Evolutionary conservation across 1,140 invertebrate genomes (phyloP), one percentile per base, ranked within the genome.

Genomic region (Conus betulinus): DNA sequence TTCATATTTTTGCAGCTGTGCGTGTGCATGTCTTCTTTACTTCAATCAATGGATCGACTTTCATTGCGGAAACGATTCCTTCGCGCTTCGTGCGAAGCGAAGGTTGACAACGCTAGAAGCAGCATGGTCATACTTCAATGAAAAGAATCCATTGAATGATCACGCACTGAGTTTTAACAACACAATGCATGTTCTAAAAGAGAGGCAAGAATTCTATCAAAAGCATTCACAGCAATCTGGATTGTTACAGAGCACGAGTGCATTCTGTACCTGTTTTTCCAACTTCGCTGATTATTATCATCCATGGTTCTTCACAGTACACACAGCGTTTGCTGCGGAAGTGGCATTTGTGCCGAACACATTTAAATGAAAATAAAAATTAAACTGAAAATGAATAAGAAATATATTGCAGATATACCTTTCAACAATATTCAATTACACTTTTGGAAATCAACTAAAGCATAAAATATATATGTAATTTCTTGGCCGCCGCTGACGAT

Each of bases 241-340:
- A 81, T 81, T 5, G 79, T 53, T 52, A 23, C 25, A 20, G 20
- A 53, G 25, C 20, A 23, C 5, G 79, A 51, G 13, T 51, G 79
- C 51, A 53, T 39, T 79, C 25, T 51, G 76, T 81, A 81, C 79
- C 79, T 81, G 51, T 15, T 81, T 81, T 81, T 81, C 51, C 10
- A 53, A 81, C 27, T 53, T 81, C 51, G 79, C 79, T 81, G 79
- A 53, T 55, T 17, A 81, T 53, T 10, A 81, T 81, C 79, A 10
- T 51, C 39, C 27, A 51, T 81, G 79, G 27, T 20, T 51, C 39
- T 23, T 27, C 13, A 15, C 51, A 8, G 15, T 53, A 81, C 79
- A 81, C 79, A 81, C 51, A 53, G 10, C 51, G 27, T 81, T 81
- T 81, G 79, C 39, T 81, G 79, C 79, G 79, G 39, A 53, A 81